Conservation (phyloP, 2,113 vertebrate species). For the Solenodon paradoxus region DNA sequence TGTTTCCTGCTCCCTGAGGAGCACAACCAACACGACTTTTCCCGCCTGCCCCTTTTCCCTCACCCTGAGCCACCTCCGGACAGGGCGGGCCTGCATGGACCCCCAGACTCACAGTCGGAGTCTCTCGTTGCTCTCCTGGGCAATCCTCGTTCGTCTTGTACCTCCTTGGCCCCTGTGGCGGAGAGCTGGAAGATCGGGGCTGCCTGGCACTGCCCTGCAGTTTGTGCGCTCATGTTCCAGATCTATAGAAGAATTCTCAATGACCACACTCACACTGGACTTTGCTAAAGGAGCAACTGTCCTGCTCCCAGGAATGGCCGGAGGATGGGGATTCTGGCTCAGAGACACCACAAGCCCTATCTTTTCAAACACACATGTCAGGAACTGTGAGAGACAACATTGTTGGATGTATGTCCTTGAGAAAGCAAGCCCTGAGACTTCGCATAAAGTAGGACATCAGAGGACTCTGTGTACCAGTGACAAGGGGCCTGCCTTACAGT, state of each 20-base stretch:
- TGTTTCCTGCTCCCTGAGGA: neutral
- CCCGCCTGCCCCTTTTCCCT: neutral
- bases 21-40: neutral
- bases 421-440: neutral
- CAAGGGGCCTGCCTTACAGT: neutral
- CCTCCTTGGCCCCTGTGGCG: neutral
- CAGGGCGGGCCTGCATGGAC: neutral
- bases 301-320: neutral
- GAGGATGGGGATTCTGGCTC: neutral
- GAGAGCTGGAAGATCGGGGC: neutral
- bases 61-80: neutral
- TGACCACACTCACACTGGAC: accelerated
- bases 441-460: neutral
- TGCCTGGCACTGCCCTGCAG: neutral
- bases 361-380: neutral
- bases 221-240: neutral
- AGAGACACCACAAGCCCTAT: neutral
- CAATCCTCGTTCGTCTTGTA: neutral
- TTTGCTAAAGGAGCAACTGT: neutral
- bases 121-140: neutral
- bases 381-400: neutral
- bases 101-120: neutral
- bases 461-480: neutral
- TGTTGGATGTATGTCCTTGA: neutral
- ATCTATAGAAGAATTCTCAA: neutral